Evolutionary conservation across 2,888 invertebrate species (phyloP).

Genomic region (Julus scanicus): DNA sequence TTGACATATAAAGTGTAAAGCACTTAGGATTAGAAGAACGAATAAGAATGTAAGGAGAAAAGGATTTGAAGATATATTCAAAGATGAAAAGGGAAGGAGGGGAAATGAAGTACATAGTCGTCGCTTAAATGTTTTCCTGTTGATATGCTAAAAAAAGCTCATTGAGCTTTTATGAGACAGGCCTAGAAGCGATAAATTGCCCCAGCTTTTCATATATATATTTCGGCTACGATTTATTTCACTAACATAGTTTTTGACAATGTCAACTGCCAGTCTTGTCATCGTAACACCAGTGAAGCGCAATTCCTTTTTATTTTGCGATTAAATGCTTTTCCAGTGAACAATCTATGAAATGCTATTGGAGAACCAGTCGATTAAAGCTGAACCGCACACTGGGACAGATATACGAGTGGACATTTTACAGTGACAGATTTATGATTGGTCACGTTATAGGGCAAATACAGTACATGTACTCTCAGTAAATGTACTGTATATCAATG

Average conservation of each 20-base stretch:
- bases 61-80: conserved; percentile 15
- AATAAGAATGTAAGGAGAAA: neutral
- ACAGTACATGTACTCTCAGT: too few species aligned
- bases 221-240: conserved; percentile 18
- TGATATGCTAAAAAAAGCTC: conserved; percentile 24
- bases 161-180: conserved; percentile 17
- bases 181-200: conserved; percentile 5
- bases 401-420: too few species aligned
- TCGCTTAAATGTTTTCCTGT: conserved; percentile 22
- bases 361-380: neutral
- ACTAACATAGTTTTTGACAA: conserved; percentile 30
- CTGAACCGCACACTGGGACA: too few species aligned
- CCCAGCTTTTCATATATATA: neutral
- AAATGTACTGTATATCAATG: too few species aligned
- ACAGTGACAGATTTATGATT: too few species aligned
- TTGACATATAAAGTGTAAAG: conserved; percentile 33
- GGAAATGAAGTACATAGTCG: conserved; percentile 6
- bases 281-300: conserved; percentile 15
- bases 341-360: neutral
- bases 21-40: conserved; percentile 8
- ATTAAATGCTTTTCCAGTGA: neutral
- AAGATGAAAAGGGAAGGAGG: conserved; percentile 7
- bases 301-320: conserved; percentile 21
- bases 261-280: conserved; percentile 15
- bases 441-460: too few species aligned